A percentile compares a stretch with the other conserved stretches of the same genome.
phyloP scores from a whole-genome alignment of 2,113 vertebrate species.

The Coreoperca whiteheadi region DNA sequence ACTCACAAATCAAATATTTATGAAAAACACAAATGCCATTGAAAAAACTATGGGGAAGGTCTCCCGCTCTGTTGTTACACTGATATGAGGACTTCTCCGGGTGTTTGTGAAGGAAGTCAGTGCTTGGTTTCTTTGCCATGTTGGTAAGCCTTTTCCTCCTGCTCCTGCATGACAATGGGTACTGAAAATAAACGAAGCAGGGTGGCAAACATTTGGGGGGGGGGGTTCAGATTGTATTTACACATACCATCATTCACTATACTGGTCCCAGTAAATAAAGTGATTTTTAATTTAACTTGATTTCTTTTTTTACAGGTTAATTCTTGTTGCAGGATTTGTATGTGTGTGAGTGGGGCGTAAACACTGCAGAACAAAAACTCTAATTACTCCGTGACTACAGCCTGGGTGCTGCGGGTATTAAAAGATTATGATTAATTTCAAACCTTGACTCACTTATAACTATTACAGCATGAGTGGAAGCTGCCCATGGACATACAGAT shows the following conservation, averaged over 20 bases:
- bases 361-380: background rate
- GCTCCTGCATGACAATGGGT: constrained; percentile 51
- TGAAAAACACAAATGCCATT: constrained; percentile 69
- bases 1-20: constrained; percentile 78
- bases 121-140: constrained; percentile 42
- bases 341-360: background rate
- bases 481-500: background rate
- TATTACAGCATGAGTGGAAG: background rate
- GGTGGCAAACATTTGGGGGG: background rate
- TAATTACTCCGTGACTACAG: constrained; percentile 2
- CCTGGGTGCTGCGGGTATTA: constrained; percentile 7
- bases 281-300: background rate
- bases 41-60: constrained; percentile 54
- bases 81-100: constrained; percentile 40
- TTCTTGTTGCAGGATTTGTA: background rate
- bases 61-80: constrained; percentile 41
- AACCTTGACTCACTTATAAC: background rate
- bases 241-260: background rate
- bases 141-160: constrained; percentile 59
- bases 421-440: constrained; percentile 19
- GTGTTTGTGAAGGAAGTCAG: constrained; percentile 57
- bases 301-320: background rate
- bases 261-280: background rate
- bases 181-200: constrained; percentile 54
- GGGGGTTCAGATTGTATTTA: background rate